Evolutionary conservation across 2,113 vertebrate species (phyloP), one percentile per base, ranked within the genome.

Genomic region (Hylia prasina): DNA sequence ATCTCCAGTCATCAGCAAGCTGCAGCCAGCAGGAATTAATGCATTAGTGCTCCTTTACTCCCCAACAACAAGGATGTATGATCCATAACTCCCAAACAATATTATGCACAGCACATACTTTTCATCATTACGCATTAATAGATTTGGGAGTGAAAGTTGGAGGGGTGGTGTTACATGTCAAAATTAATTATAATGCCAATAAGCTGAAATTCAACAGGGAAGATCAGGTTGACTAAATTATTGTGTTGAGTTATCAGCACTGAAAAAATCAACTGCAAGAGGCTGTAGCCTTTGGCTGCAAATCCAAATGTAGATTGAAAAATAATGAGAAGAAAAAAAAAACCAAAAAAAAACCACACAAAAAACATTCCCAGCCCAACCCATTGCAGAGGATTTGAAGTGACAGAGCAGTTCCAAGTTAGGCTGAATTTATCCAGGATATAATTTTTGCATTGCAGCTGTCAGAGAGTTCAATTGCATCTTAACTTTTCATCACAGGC

Each of bases 111-210:
- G 37, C 84, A 53, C 86, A 50, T 71, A 89, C 90, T 94, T 93
- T 92, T 95, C 96, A 97, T 94, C 96, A 92, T 96, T 84, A 93
- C 50, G 2, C 86, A 89, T 91, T 96, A 96, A 97, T 95, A 95
- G 91, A 95, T 83, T 80, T 70, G 85, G 86, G 96, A 96, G 88
- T 68, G 90, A 71, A 96, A 97, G 96, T 95, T 96, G 96, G 96
- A 96, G 88, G 90, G 94, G 94, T 96, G 95, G 96, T 64, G 86
- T 96, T 97, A 89, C 80, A 13, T 82, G 95, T 96, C 96, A 97
- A 95, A 95, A 95, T 96, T 97, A 96, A 97, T 97, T 96, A 96
- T 78, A 96, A 94, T 90, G 90, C 93, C 96, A 95, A 96, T 95
- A 94, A 95, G 80, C 86, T 94, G 89, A 83, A 95, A 95, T 89